These are phyloP conservation scores for Psammodynastes pulverulentus DNA, from an alignment of 2,113 vertebrate species.

Conservation along the genomic window DNA sequence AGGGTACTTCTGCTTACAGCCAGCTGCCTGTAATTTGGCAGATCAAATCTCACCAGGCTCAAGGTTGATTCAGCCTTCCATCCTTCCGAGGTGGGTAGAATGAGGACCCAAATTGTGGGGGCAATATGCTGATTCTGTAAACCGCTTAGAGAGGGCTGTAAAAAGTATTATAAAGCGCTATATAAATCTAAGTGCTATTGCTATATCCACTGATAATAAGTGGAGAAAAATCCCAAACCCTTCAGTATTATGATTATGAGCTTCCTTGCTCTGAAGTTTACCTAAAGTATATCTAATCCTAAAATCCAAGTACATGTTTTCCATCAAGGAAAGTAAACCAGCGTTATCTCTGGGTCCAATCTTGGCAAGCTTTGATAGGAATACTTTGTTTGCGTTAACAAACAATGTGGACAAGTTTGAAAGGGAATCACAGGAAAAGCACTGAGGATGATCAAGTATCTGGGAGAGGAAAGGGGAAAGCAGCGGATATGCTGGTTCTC, in stretches of 20 bases:
- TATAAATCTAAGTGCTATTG: too few relatives aligned
- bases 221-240: neutral
- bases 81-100: too few relatives aligned
- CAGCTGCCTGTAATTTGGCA: too few relatives aligned
- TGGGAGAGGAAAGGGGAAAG: conserved; percentile 5
- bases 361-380: neutral
- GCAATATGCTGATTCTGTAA: too few relatives aligned
- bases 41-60: too few relatives aligned
- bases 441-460: neutral
- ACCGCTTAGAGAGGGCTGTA: too few relatives aligned
- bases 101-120: too few relatives aligned
- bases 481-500: neutral
- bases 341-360: neutral
- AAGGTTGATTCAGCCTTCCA: too few relatives aligned
- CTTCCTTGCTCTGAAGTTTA: neutral
- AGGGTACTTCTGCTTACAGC: too few relatives aligned
- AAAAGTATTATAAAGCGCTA: too few relatives aligned
- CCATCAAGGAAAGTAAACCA: neutral
- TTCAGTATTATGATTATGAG: neutral
- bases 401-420: neutral
- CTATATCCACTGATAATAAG: neutral
- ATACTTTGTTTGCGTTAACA: neutral
- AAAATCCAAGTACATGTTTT: neutral
- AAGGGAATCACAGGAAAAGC: neutral
- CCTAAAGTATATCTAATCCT: neutral